These are phyloP conservation scores for Lithophane leautieri DNA, from an alignment of 2,888 invertebrate genomes.

Conservation along the genomic window DNA sequence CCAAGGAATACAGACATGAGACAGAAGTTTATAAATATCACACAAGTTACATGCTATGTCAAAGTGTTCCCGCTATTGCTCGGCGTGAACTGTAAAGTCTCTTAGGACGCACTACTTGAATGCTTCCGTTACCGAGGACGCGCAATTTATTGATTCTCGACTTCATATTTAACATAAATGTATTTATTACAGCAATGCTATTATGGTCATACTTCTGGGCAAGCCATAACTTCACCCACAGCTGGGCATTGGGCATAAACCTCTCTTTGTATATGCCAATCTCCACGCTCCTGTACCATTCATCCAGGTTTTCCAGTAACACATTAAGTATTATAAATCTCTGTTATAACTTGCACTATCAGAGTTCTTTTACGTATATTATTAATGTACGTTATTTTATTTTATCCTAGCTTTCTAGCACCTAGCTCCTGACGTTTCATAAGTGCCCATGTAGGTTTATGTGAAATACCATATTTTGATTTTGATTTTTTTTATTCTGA, in stretches of 20 bases:
- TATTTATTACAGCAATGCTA: neutral
- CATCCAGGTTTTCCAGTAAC: neutral
- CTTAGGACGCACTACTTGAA: slow-evolving; percentile 57
- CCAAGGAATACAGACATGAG: too few species aligned
- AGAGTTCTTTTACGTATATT: neutral
- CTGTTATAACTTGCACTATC: neutral
- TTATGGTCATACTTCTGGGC: neutral
- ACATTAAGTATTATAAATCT: too few species aligned
- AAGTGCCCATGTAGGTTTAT: too few species aligned
- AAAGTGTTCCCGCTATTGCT: slow-evolving; percentile 30
- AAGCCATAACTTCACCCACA: neutral
- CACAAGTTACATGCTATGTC: slow-evolving; percentile 49
- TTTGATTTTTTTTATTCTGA: too few species aligned
- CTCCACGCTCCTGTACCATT: neutral
- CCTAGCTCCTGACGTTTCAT: too few species aligned
- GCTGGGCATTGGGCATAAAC: neutral
- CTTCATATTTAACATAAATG: slow-evolving; percentile 25
- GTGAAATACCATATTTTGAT: too few species aligned
- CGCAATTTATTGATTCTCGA: slow-evolving; percentile 51
- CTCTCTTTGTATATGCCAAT: neutral
- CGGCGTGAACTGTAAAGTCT: slow-evolving; percentile 60
- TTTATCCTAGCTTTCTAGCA: neutral
- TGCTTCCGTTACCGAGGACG: slow-evolving; percentile 51
- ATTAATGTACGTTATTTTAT: neutral
- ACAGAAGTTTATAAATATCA: too few species aligned